Base-by-base conservation (phyloP, 2,113 vertebrate genomes). In the Macheiramphus alcinus region DNA sequence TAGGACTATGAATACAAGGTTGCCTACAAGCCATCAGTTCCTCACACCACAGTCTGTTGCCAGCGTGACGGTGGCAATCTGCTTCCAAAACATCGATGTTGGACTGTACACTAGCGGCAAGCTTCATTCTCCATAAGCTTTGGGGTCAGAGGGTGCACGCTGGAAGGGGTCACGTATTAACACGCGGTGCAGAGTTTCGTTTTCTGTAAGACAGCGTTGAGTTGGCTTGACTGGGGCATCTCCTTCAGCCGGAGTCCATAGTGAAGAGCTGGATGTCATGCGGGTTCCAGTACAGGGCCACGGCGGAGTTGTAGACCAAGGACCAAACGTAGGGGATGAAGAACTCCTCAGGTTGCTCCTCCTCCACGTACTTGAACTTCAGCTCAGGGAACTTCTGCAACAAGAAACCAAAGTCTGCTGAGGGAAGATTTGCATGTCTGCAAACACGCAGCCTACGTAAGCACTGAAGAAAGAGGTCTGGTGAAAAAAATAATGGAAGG, bases 251-350 rank as follows among this genome's bases (percentile, higher is more conserved):
- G 0, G 99, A 99, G 97, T 99, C 99, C 99, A 99, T 99, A 7
- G 99, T 98, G 97, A 99, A 99, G 83, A 99, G 98, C 98, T 99
- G 99, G 84, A 99, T 98, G 97, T 99, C 98, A 19, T 98, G 99
- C 0, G 99, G 98, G 97, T 98, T 99, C 99, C 99, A 99, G 97
- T 99, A 98, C n/a, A 99, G 98, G 42, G 99, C 99, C 4, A 99
- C 98, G 0, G 98, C 99, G 0, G 99, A 99, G 97, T 98, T 99
- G 98, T 99, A 99, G 62, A 99, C 99, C 95, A 99, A 97, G 9
- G 99, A 99, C 99, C 99, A 99, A 50, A 99, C 99, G 2, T 99
- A 99, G 1, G 99, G 99, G 97, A 99, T 99, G 97, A 99, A 99
- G 97, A 99, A 99, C 91, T 99, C 99, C 92, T 99, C 99, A 0